These are phyloP conservation scores for Cylindroiulus punctatus DNA, from an alignment of 2,888 invertebrate species.

Conservation along the genomic window DNA sequence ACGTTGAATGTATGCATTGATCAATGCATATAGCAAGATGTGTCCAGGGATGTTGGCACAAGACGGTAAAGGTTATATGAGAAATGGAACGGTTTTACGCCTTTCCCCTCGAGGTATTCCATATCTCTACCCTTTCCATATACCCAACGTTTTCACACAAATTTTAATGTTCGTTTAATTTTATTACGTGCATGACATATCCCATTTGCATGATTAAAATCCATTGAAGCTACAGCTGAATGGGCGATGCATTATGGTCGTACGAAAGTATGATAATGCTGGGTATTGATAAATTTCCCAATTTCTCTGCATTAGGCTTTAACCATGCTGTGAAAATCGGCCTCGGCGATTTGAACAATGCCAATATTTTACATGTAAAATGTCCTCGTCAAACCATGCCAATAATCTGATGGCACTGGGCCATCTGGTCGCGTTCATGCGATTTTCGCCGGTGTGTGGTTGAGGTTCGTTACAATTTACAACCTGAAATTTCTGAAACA, in stretches of 20 bases:
- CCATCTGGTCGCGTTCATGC: not conserved
- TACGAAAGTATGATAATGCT: not conserved
- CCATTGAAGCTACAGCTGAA: not conserved
- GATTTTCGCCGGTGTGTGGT: not conserved
- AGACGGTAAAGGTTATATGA: too few relatives aligned
- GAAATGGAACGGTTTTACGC: not conserved
- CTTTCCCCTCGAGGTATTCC: not conserved
- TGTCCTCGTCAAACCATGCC: not conserved
- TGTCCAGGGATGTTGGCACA: too few relatives aligned
- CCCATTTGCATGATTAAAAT: conserved; percentile 18
- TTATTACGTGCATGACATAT: conserved; percentile 5
- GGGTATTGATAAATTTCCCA: too few relatives aligned
- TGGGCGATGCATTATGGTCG: not conserved
- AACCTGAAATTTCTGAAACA: not conserved
- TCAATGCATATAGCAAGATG: too few relatives aligned
- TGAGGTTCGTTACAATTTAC: not conserved
- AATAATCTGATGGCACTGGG: not conserved
- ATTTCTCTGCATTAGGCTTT: not conserved
- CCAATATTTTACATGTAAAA: conserved; percentile 8
- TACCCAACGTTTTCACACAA: not conserved
- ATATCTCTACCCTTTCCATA: conserved; percentile 18
- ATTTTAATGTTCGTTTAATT: conserved; percentile 18
- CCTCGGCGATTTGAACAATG: not conserved
- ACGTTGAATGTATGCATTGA: too few relatives aligned
- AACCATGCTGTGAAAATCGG: conserved; percentile 8